These are phyloP conservation scores for Athalia cordata DNA, from an alignment of 2,888 invertebrate genomes.

Conservation along the genomic window DNA sequence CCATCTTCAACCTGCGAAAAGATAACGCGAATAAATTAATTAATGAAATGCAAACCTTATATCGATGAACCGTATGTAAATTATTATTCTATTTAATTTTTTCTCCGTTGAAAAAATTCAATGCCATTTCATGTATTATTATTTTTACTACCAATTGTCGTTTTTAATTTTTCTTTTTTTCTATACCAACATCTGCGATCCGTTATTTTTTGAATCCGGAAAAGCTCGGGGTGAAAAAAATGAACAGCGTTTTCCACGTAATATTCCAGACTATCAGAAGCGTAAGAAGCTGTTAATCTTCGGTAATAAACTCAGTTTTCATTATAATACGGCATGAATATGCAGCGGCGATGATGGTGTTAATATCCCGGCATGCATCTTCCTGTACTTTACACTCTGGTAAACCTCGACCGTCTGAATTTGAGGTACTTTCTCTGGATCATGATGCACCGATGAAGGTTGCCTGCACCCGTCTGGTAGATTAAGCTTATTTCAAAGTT, in stretches of 20 bases:
- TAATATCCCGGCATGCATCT: slow-evolving; percentile 73
- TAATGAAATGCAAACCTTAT: slow-evolving; percentile 50
- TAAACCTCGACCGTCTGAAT: slow-evolving; percentile 71
- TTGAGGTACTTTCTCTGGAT: slow-evolving; percentile 70
- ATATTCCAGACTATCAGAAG: background rate
- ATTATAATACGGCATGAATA: slow-evolving; percentile 74
- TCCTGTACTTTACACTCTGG: slow-evolving; percentile 72
- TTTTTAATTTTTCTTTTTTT: background rate
- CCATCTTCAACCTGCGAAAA: slow-evolving; percentile 54
- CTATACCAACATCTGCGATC: background rate
- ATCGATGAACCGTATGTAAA: background rate
- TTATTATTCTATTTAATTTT: background rate
- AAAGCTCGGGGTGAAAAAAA: slow-evolving; percentile 1
- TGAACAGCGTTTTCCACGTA: background rate
- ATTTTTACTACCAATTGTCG: background rate
- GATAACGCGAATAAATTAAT: slow-evolving; percentile 69
- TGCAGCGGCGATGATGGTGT: slow-evolving; percentile 74
- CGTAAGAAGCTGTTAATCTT: slow-evolving; percentile 74
- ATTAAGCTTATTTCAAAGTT: slow-evolving; percentile 33
- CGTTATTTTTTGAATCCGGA: background rate
- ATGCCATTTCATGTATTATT: no score
- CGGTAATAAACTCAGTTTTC: slow-evolving; percentile 74
- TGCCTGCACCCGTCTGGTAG: slow-evolving; percentile 49
- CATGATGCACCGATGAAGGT: slow-evolving; percentile 59
- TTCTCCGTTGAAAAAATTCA: no score